Evolutionary conservation across 2,888 invertebrate species (phyloP), one percentile per base, ranked within the genome.

Genomic region (Teleiodes luculella): DNA sequence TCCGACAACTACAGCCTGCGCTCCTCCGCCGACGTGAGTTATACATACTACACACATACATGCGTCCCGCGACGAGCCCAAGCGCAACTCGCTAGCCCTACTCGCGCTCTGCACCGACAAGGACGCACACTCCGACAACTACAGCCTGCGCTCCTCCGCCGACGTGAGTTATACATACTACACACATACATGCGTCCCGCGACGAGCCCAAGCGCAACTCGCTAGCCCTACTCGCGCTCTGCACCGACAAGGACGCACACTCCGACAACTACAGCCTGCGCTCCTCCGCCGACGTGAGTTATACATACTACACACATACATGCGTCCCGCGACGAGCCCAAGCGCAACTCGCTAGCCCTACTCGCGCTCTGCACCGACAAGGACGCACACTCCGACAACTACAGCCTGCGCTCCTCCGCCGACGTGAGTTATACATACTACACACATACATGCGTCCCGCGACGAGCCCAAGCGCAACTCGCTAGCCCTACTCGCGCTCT

Each of bases 1-100:
- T 89, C 88, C 0, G 90, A 90, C 61, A 90, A 90, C 79, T 90
- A 89, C 65, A 90, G 90, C 60, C 74, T 90, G 2, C 70, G 90
- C 0, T 90, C 90, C 0, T 90, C 90, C 0, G 90, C 89, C 1
- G 90, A 90, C 57, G 90, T 90, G 57, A 70, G 80, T 72, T 24
- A 1, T 8, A 11, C 3, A 11, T 18, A n/a, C n/a, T n/a, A n/a
- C n/a, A n/a, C n/a, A n/a, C n/a, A n/a, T n/a, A n/a, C n/a, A n/a
- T n/a, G n/a, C n/a, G n/a, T n/a, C n/a, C n/a, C n/a, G n/a, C n/a
- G n/a, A 4, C 24, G 3, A 4, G 3, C 24, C 71, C 3, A 82
- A 81, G 54, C 78, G 86, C 11, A 68, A 71, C 61, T 81, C 86
- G 0, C 58, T 78, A 20, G 80, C 80, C 7, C 65, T 77, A 30